Evolutionary conservation across 2,888 invertebrate genomes (phyloP).

Genomic region (Drosophila atroscutellata): DNA sequence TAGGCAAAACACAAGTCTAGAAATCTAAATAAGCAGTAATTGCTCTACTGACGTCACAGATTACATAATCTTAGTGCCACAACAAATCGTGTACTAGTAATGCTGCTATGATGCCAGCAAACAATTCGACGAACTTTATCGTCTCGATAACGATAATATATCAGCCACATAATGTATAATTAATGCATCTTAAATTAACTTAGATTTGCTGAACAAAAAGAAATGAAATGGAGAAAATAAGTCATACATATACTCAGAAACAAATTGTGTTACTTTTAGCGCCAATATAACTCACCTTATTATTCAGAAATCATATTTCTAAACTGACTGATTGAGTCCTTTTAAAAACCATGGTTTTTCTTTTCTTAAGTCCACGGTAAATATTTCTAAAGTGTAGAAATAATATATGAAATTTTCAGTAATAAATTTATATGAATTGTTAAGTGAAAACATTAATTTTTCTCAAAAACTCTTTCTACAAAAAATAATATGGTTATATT

Average conservation of each 20-base stretch:
- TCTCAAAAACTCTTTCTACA: neutral
- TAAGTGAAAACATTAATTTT: neutral
- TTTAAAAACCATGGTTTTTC: no score
- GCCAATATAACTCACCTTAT: neutral
- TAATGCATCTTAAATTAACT: neutral
- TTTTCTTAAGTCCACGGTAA: no score
- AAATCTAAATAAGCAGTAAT: slow-evolving; percentile 20
- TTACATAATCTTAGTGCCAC: slow-evolving; percentile 21
- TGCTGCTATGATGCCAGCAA: slow-evolving; percentile 7
- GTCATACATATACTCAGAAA: neutral
- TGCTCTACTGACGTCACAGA: slow-evolving; percentile 21
- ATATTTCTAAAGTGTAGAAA: no score
- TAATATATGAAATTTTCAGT: no score
- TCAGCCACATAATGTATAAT: neutral
- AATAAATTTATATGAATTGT: neutral
- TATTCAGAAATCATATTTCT: neutral
- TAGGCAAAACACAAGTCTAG: slow-evolving; percentile 10
- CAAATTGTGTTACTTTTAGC: neutral
- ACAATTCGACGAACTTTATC: slow-evolving; percentile 1
- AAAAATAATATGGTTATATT: neutral
- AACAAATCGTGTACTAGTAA: neutral
- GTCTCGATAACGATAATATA: neutral
- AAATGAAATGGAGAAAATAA: neutral
- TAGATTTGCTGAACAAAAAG: neutral
- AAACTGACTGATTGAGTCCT: neutral